These are phyloP conservation scores for Sesia bembeciformis DNA, from an alignment of 2,888 invertebrate genomes.

Conservation along the genomic window DNA sequence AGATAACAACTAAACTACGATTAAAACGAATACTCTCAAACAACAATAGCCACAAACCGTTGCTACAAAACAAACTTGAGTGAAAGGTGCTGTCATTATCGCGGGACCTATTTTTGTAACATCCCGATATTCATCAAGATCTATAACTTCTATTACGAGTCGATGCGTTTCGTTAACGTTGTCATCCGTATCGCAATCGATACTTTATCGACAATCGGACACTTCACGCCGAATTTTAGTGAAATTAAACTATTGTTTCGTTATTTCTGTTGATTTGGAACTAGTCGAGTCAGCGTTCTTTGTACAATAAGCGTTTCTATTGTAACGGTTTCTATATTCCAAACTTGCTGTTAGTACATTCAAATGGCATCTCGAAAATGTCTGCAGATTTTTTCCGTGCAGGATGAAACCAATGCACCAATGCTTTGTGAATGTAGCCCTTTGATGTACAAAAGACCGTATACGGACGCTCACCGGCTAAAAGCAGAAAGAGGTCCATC, in stretches of 20 bases:
- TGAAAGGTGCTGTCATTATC: constrained; percentile 9
- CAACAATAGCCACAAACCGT: neutral
- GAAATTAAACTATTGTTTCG: neutral
- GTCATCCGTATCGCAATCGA: constrained; percentile 40
- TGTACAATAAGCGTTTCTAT: constrained; percentile 8
- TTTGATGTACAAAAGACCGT: no score
- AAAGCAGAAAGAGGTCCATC: no score
- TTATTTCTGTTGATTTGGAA: constrained; percentile 4
- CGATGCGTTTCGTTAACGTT: constrained; percentile 42
- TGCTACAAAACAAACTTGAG: neutral
- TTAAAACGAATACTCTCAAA: neutral
- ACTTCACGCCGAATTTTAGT: constrained; percentile 44
- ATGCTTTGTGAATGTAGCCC: no score
- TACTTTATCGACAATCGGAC: constrained; percentile 38
- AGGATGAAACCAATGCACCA: no score
- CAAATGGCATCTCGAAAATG: no score
- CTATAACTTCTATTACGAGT: constrained; percentile 29
- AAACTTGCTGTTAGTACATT: neutral
- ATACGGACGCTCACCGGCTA: no score
- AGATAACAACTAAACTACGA: constrained; percentile 6
- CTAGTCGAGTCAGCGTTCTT: constrained; percentile 20
- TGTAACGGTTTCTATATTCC: neutral
- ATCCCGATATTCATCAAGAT: constrained; percentile 25
- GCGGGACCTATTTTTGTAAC: constrained; percentile 22
- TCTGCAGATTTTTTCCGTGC: no score